Conservation (phyloP, 2,113 vertebrate species). For the Patagioenas fasciata region DNA sequence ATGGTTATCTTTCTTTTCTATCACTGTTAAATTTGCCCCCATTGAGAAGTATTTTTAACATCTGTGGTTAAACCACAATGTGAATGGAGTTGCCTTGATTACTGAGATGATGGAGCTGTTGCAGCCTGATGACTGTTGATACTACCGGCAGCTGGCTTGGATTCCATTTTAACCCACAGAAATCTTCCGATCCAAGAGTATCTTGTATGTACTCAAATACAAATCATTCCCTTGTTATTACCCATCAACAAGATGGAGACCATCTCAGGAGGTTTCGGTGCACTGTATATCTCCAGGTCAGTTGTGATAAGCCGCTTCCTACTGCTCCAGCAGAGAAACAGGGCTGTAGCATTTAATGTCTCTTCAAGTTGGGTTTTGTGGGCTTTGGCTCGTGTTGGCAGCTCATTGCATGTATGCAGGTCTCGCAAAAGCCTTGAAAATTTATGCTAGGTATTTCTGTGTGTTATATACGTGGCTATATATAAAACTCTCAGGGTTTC, state of each 20-base stretch:
- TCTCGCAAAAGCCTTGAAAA: not conserved
- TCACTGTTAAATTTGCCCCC: not conserved
- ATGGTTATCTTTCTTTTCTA: not conserved
- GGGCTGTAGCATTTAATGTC: not conserved
- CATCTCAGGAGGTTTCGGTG: not conserved
- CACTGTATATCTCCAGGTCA: not conserved
- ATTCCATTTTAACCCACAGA: not conserved
- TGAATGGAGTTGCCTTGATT: not conserved
- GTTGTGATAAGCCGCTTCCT: not conserved
- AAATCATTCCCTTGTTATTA: not conserved
- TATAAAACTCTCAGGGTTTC: not conserved
- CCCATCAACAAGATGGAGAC: not conserved
- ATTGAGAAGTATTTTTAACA: not conserved
- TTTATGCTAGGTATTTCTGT: not conserved
- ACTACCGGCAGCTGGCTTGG: not conserved
- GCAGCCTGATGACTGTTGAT: not conserved
- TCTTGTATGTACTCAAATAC: not conserved
- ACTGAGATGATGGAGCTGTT: not conserved
- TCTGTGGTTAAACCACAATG: not conserved
- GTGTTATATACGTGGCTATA: not conserved
- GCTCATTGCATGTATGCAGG: not conserved
- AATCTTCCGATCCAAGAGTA: not conserved
- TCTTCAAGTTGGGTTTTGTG: not conserved
- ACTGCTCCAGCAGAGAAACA: not conserved
- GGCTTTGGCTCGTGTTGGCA: not conserved